Conservation (phyloP, 2,888 invertebrate genomes). For the Toxonevra muliebris region DNA sequence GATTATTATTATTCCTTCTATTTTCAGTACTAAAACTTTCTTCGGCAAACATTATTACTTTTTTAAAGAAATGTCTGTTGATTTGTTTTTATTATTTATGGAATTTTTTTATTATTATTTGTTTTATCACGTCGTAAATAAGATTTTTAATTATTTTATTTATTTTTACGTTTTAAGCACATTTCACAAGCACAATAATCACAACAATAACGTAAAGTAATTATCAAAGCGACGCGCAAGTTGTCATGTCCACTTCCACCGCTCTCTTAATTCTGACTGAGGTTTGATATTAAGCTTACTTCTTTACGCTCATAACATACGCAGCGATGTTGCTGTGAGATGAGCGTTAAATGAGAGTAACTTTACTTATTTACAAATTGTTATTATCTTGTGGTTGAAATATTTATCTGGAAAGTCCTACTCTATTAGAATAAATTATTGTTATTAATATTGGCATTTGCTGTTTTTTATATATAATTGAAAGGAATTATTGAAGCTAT, state of each 20-base stretch:
- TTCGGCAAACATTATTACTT: neutral
- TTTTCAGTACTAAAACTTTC: too few relatives aligned
- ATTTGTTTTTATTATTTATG: neutral
- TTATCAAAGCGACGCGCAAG: neutral
- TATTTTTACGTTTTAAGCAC: neutral
- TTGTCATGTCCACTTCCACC: slow-evolving; percentile 25
- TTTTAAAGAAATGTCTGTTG: slow-evolving; percentile 4
- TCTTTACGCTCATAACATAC: neutral
- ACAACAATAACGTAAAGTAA: neutral
- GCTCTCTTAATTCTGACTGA: slow-evolving; percentile 37
- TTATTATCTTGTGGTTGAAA: too few relatives aligned
- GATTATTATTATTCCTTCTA: slow-evolving; percentile 38
- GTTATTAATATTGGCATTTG: too few relatives aligned
- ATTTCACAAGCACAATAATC: slow-evolving; percentile 4
- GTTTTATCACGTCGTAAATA: neutral
- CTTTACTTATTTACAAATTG: too few relatives aligned
- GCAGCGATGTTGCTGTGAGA: too few relatives aligned
- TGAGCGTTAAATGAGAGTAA: too few relatives aligned
- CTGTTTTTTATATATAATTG: too few relatives aligned
- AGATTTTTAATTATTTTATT: too few relatives aligned
- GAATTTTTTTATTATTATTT: slow-evolving; percentile 1
- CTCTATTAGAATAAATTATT: too few relatives aligned
- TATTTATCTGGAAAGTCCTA: too few relatives aligned
- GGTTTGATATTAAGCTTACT: slow-evolving; percentile 18
- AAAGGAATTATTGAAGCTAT: too few relatives aligned